These are phyloP conservation scores for Nansenia antarctica DNA, from an alignment of 2,113 vertebrate genomes.

Conservation along the genomic window DNA sequence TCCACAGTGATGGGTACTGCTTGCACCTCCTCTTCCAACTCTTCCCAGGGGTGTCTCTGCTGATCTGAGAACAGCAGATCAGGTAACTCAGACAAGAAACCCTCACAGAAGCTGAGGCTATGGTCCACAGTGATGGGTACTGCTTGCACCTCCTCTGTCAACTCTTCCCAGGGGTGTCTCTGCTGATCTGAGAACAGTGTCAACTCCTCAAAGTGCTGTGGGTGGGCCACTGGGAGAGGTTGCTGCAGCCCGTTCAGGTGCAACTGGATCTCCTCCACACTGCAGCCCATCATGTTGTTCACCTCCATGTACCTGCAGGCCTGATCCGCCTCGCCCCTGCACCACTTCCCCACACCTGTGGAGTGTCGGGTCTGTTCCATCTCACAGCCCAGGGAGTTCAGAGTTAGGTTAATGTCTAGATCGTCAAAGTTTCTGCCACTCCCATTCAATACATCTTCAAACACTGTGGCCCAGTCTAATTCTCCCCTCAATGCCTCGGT, in stretches of 20 bases:
- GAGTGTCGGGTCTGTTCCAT: slow-evolving; percentile 24
- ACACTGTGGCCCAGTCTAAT: slow-evolving; percentile 39
- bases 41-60: slow-evolving; percentile 49
- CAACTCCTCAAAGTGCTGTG: slow-evolving; percentile 25
- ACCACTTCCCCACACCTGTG: slow-evolving; percentile 9
- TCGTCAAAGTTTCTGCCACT: slow-evolving; percentile 47
- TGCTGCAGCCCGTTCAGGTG: background rate
- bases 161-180: slow-evolving; percentile 49
- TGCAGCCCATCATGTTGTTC: background rate
- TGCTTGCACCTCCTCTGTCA: slow-evolving; percentile 31
- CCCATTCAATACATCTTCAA: slow-evolving; percentile 29
- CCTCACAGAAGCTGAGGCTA: slow-evolving; percentile 31
- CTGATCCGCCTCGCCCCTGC: background rate
- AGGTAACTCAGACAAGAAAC: slow-evolving; percentile 41
- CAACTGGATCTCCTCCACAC: background rate
- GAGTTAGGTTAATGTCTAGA: slow-evolving; percentile 50
- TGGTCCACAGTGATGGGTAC: slow-evolving; percentile 18
- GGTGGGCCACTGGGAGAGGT: background rate
- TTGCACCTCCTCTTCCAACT: slow-evolving; percentile 34
- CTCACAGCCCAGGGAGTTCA: slow-evolving; percentile 46
- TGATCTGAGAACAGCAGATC: background rate
- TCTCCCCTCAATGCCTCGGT: slow-evolving; percentile 16
- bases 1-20: slow-evolving; percentile 19
- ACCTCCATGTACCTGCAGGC: slow-evolving; percentile 9
- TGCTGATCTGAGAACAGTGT: slow-evolving; percentile 11